Conservation (phyloP, 2,888 invertebrate species). For the Allygus modestus region DNA sequence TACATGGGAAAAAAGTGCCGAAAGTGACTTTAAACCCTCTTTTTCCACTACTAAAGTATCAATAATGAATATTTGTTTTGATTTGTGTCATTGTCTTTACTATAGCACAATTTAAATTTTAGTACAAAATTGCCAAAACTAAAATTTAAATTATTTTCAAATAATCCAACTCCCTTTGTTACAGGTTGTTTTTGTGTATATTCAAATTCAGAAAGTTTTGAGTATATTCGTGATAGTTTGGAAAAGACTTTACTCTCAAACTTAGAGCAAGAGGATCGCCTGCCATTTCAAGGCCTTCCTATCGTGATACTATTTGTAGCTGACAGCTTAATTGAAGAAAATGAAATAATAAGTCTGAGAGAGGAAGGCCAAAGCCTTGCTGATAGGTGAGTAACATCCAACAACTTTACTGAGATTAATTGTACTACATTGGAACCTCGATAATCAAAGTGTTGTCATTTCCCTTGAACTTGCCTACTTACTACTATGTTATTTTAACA, state of each 20-base stretch:
- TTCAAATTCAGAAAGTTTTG: conserved; percentile 93
- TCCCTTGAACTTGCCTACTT: too few relatives aligned
- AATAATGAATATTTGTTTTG: too few relatives aligned
- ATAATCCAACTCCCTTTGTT: conserved; percentile 61
- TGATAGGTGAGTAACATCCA: conserved; percentile 81
- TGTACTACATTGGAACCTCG: too few relatives aligned
- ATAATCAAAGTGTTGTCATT: too few relatives aligned
- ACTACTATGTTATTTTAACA: too few relatives aligned
- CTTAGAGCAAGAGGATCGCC: conserved; percentile 92
- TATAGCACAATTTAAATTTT: too few relatives aligned
- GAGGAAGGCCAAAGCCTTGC: conserved; percentile 95
- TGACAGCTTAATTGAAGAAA: conserved; percentile 89
- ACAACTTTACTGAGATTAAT: neutral
- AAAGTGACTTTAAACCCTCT: too few relatives aligned
- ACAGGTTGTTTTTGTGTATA: conserved; percentile 91
- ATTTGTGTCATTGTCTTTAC: too few relatives aligned
- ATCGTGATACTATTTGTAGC: conserved; percentile 94
- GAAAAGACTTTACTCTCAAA: conserved; percentile 94
- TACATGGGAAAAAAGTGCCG: too few relatives aligned
- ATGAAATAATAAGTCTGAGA: conserved; percentile 89
- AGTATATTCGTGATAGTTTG: conserved; percentile 93
- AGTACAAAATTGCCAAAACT: too few relatives aligned
- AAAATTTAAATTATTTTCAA: too few relatives aligned
- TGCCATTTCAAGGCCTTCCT: conserved; percentile 91
- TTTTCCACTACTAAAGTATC: too few relatives aligned